phyloP scores from a whole-genome alignment of 2,888 invertebrate genomes.

The Prosapia bicincta region DNA sequence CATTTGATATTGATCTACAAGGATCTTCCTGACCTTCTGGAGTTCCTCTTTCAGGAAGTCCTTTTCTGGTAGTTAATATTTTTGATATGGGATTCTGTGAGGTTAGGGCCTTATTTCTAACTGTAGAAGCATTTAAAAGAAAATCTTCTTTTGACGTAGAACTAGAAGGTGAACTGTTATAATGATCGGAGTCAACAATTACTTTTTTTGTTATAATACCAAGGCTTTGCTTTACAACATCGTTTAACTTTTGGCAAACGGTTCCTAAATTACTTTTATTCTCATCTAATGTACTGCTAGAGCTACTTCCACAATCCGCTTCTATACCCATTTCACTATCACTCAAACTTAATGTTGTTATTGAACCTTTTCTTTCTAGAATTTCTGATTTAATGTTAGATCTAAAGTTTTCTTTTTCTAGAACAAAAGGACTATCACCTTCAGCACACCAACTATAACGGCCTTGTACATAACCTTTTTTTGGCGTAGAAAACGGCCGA shows the following conservation, averaged over 20 bases:
- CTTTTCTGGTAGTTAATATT: background rate
- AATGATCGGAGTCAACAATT: background rate
- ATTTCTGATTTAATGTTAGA: conserved; percentile 15
- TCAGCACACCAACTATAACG: conserved; percentile 26
- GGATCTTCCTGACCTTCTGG: conserved; percentile 30
- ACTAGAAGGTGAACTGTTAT: conserved; percentile 4
- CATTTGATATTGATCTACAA: background rate
- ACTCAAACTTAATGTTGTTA: conserved; percentile 14
- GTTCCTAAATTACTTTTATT: conserved; percentile 16
- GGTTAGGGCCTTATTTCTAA: background rate
- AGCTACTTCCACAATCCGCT: conserved; percentile 25
- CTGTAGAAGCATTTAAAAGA: background rate
- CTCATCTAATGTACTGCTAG: conserved; percentile 19
- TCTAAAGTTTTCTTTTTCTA: conserved; percentile 17
- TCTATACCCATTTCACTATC: conserved; percentile 23
- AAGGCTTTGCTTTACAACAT: conserved; percentile 23
- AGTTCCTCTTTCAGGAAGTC: conserved; percentile 21
- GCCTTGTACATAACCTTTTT: conserved; percentile 18
- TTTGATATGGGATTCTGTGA: background rate
- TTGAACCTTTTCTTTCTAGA: conserved; percentile 21
- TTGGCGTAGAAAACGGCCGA: conserved; percentile 1
- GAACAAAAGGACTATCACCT: conserved; percentile 15
- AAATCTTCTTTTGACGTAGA: background rate
- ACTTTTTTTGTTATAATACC: conserved; percentile 8
- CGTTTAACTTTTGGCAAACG: conserved; percentile 25